These are phyloP conservation scores for Helostoma temminkii DNA, from an alignment of 2,797 vertebrate genomes.

Conservation along the genomic window DNA sequence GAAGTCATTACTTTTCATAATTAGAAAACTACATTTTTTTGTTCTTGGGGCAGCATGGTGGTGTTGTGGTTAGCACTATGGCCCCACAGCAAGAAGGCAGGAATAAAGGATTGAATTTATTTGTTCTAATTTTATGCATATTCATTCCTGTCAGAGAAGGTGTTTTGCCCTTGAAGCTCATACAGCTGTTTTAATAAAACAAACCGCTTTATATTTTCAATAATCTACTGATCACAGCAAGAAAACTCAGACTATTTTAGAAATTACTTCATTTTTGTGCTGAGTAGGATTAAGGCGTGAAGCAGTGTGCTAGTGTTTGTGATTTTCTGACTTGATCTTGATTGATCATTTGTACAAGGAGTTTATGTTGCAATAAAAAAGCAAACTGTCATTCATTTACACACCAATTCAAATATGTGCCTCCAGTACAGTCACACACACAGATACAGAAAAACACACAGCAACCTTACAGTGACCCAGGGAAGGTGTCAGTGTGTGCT, in stretches of 20 bases:
- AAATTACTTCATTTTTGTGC: slow-evolving; percentile 23
- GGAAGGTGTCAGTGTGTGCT: slow-evolving; percentile 29
- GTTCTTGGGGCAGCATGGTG: too few species aligned
- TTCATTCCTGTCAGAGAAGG: slow-evolving; percentile 17
- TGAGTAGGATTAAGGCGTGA: slow-evolving; percentile 29
- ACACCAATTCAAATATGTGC: slow-evolving; percentile 1
- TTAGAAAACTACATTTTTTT: slow-evolving; percentile 6
- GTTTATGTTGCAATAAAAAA: slow-evolving; percentile 44
- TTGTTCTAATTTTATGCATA: slow-evolving; percentile 39
- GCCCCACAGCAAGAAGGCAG: too few species aligned
- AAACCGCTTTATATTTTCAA: slow-evolving; percentile 23
- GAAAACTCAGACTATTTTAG: slow-evolving; percentile 37
- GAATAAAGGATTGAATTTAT: too few species aligned
- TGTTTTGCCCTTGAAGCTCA: slow-evolving; percentile 50
- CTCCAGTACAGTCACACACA: neutral
- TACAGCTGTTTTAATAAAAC: slow-evolving; percentile 32
- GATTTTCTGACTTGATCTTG: slow-evolving; percentile 16
- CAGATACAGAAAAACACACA: neutral
- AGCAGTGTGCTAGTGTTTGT: neutral
- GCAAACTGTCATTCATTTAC: slow-evolving; percentile 36
- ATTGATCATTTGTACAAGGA: slow-evolving; percentile 32
- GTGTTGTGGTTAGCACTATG: too few species aligned
- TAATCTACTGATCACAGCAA: slow-evolving; percentile 50
- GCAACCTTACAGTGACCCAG: slow-evolving; percentile 55
- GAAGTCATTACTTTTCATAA: slow-evolving; percentile 15